Evolutionary conservation across 2,888 invertebrate genomes (phyloP).

Genomic region (Malachius bipustulatus): DNA sequence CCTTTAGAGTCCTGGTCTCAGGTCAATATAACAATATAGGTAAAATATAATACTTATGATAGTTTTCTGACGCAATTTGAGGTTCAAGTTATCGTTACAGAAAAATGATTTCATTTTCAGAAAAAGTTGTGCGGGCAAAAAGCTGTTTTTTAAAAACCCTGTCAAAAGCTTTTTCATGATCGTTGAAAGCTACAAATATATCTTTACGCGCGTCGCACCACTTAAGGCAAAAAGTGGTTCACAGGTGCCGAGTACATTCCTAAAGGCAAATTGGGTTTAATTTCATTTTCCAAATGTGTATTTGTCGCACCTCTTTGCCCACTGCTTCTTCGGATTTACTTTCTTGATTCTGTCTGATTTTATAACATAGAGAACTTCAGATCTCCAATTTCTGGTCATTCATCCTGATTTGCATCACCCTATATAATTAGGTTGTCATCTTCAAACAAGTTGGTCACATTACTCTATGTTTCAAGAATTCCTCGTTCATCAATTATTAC

Average conservation of each 20-base stretch:
- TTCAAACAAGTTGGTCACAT: background rate
- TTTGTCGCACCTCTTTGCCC: background rate
- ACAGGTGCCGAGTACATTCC: slow-evolving; percentile 1
- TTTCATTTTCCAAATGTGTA: slow-evolving; percentile 5
- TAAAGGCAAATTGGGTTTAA: slow-evolving; percentile 10
- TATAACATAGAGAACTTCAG: slow-evolving; percentile 4
- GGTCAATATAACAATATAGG: slow-evolving; percentile 10
- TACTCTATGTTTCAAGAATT: no score
- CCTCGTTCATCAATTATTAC: slow-evolving; percentile 5
- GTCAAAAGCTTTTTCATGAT: slow-evolving; percentile 5
- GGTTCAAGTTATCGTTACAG: slow-evolving; percentile 11
- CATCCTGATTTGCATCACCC: background rate
- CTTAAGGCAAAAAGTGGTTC: slow-evolving; percentile 2
- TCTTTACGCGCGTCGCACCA: slow-evolving; percentile 4
- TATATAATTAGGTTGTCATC: background rate
- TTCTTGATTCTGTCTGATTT: slow-evolving; percentile 3
- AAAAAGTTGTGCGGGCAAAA: no score
- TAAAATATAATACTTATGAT: slow-evolving; percentile 13
- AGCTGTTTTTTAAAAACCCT: no score
- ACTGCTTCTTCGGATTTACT: background rate
- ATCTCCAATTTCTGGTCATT: background rate
- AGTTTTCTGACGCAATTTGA: slow-evolving; percentile 11
- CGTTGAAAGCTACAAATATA: background rate
- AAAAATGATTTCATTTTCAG: slow-evolving; percentile 12
- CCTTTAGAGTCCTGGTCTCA: slow-evolving; percentile 9